Evolutionary conservation across 2,113 vertebrate species (phyloP), one percentile per base, ranked within the genome.

Genomic region (Gnathonemus echidnorhynchus): DNA sequence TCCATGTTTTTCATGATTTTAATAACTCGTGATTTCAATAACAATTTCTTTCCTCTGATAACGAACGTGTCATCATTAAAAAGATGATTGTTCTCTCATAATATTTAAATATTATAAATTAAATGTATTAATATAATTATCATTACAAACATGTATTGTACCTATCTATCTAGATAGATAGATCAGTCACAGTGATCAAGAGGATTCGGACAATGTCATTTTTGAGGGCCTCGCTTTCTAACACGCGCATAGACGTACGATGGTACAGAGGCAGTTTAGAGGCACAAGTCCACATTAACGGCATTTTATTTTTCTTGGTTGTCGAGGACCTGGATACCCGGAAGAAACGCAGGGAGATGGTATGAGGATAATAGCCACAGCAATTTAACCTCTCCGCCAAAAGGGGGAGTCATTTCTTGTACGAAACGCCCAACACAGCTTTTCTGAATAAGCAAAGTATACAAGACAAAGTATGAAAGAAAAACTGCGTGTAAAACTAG

Each of bases 401-500:
- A n/a, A 88, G 88, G 88, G 88, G 88, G 88, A 88, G 56, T 50
- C 15, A 15, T 15, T 77, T 42, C 62, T 88, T 70, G 24, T 24
- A 45, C 74, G 35, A 42, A 42, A 80, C 74, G 39, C 74, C 74
- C 13, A 42, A 80, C 39, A 80, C 17, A 19, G 35, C 35, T 42
- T 80, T 80, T 80, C 42, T 39, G 74, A 80, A 86, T 49, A 86
- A 86, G 24, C 9, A 46, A n/a, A 86, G 83, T 3, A 49, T 86
- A 80, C 74, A 80, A 80, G 62, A 31, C 10, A 70, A 66, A 66
- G 35, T 80, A 80, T 42, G 13, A 42, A 42, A 19, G 31, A 80
- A 80, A 5, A 39, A 11, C 74, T 31, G 35, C 17, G 5, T 39
- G 13, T 80, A 42, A 80, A 42, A 80, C 17, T 80, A 39, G 15